Evolutionary conservation across 1,140 invertebrate genomes (phyloP).

Genomic region (Drosophila busckii): DNA sequence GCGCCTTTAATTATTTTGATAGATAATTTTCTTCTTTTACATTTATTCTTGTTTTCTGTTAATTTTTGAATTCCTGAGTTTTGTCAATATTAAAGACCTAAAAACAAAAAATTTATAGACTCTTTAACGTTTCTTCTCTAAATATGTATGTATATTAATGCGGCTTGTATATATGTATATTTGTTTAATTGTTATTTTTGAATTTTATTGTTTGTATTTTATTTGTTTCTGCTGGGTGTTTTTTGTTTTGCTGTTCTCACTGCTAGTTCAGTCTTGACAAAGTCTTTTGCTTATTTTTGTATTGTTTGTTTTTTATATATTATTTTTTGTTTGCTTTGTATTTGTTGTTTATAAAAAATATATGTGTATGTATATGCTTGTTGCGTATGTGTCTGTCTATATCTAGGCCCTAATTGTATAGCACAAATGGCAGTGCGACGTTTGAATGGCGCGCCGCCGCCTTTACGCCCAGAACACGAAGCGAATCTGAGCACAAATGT

Average conservation of each 20-base stretch:
- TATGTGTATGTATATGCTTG: slow-evolving; percentile 26
- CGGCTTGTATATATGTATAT: slow-evolving; percentile 14
- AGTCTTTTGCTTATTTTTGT: slow-evolving; percentile 59
- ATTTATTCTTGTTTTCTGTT: slow-evolving; percentile 34
- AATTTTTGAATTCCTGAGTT: slow-evolving; percentile 65
- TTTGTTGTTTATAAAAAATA: slow-evolving; percentile 58
- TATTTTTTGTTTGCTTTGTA: slow-evolving; percentile 22
- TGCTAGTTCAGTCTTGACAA: slow-evolving; percentile 72
- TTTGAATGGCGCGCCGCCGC: slow-evolving; percentile 48
- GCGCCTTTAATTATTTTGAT: slow-evolving; percentile 30
- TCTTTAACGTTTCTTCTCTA: slow-evolving; percentile 14
- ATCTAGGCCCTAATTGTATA: slow-evolving; percentile 54
- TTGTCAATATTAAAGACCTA: slow-evolving; percentile 43
- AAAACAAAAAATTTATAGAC: slow-evolving; percentile 21
- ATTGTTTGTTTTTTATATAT: slow-evolving; percentile 41
- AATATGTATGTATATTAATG: slow-evolving; percentile 11
- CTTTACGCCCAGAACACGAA: slow-evolving; percentile 21
- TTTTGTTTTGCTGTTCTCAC: slow-evolving; percentile 44
- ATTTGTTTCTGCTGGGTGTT: slow-evolving; percentile 2
- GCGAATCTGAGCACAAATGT: slow-evolving; percentile 52
- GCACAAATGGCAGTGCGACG: slow-evolving; percentile 62
- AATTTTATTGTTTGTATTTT: slow-evolving; percentile 26
- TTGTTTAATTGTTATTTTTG: slow-evolving; percentile 22
- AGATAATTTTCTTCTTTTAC: slow-evolving; percentile 7
- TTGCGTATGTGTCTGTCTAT: slow-evolving; percentile 34